These are phyloP conservation scores for Notarius quadriscutis DNA, from an alignment of 2,113 vertebrate species.

Conservation along the genomic window DNA sequence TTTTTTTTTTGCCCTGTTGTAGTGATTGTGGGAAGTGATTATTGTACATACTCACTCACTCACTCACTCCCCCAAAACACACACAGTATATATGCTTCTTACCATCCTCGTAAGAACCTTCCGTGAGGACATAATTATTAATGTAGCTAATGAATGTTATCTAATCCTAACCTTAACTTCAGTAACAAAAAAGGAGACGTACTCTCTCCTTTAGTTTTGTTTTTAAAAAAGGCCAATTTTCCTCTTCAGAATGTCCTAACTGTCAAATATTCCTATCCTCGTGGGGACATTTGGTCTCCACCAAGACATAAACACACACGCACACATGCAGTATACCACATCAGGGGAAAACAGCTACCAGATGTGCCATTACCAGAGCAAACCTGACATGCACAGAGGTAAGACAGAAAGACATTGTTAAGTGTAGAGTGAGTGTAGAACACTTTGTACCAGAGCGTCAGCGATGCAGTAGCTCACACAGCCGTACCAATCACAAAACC, in stretches of 20 bases:
- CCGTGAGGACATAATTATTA: background rate
- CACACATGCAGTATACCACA: constrained; percentile 45
- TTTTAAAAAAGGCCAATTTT: background rate
- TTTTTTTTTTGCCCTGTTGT: constrained; percentile 42
- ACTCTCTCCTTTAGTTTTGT: background rate
- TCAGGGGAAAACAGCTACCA: constrained; percentile 55
- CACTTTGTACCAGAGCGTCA: constrained; percentile 8
- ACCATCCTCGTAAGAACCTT: background rate
- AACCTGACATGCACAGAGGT: constrained; percentile 42
- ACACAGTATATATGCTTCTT: background rate
- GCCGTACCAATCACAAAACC: no score
- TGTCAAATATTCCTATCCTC: background rate
- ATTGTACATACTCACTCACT: constrained; percentile 52
- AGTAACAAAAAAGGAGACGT: background rate
- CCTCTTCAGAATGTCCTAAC: background rate
- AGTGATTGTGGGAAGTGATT: constrained; percentile 56
- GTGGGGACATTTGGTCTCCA: background rate
- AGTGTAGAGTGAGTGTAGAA: constrained; percentile 34
- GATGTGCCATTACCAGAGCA: constrained; percentile 49
- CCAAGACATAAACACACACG: background rate
- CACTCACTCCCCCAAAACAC: background rate
- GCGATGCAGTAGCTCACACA: no score
- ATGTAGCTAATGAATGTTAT: background rate
- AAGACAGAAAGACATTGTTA: constrained; percentile 51
- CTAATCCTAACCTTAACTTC: background rate